A percentile compares a stretch with the other conserved stretches of the same genome.
phyloP scores from a whole-genome alignment of 2,888 invertebrate genomes.

The Candidula unifasciata region DNA sequence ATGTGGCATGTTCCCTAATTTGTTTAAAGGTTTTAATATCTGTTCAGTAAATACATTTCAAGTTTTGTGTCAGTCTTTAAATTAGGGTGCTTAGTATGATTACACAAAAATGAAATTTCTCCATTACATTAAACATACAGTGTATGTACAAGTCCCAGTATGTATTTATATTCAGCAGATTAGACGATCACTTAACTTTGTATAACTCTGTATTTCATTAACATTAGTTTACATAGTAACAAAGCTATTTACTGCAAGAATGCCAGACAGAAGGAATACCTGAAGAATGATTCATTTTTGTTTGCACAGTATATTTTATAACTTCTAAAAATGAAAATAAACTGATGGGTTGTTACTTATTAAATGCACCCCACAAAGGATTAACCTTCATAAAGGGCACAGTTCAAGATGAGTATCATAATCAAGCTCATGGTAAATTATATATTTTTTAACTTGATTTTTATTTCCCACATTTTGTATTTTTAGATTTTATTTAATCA shows the following conservation, averaged over 20 bases:
- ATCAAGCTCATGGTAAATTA: constrained; percentile 54
- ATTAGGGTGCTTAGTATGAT: too few relatives aligned
- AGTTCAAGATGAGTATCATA: constrained; percentile 60
- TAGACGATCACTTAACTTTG: too few relatives aligned
- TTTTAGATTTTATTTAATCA: not conserved
- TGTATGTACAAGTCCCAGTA: too few relatives aligned
- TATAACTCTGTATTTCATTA: too few relatives aligned
- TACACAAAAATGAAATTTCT: too few relatives aligned
- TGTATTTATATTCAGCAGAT: too few relatives aligned
- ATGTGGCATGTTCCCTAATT: not conserved
- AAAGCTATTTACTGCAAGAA: not conserved
- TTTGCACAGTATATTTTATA: not conserved
- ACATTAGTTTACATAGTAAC: too few relatives aligned
- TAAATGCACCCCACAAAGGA: constrained; percentile 49
- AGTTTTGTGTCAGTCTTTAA: too few relatives aligned
- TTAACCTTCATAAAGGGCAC: constrained; percentile 57
- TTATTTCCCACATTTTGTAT: not conserved
- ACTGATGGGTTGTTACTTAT: constrained; percentile 28
- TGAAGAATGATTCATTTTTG: not conserved
- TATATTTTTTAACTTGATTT: not conserved
- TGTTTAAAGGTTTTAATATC: not conserved
- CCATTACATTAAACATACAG: too few relatives aligned
- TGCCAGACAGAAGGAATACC: not conserved
- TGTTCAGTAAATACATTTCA: too few relatives aligned
- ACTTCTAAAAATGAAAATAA: not conserved